Percentiles rank a stretch among this genome's conserved stretches.
These are phyloP conservation scores for Probosciger aterrimus DNA, from an alignment of 2,113 vertebrate genomes.

Conservation along the genomic window DNA sequence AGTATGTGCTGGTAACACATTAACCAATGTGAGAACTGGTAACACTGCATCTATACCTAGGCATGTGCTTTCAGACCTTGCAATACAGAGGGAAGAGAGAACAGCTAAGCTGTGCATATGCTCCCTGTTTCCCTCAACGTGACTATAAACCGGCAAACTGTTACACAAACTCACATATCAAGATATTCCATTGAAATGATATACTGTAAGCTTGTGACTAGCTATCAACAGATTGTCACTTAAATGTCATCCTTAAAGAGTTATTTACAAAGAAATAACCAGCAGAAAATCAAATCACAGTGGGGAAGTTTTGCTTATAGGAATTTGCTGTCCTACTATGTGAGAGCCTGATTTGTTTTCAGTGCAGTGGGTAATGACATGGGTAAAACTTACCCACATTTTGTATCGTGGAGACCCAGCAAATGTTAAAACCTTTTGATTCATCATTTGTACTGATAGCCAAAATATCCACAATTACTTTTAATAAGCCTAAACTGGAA, in stretches of 20 bases:
- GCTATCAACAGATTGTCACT: constrained; percentile 38
- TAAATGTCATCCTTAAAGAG: not conserved
- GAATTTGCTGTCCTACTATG: not conserved
- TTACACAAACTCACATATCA: not conserved
- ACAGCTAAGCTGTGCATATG: not conserved
- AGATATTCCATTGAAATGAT: not conserved
- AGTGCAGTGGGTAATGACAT: not conserved
- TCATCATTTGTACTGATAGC: not conserved
- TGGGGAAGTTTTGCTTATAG: not conserved
- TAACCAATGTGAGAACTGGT: not conserved
- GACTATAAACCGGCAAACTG: not conserved
- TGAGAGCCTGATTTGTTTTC: not conserved
- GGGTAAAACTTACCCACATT: not conserved
- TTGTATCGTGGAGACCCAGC: not conserved
- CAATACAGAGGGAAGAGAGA: not conserved
- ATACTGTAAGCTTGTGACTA: not conserved
- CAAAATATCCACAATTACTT: not conserved
- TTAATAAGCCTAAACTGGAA: not conserved
- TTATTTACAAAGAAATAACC: constrained; percentile 6
- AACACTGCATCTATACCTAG: not conserved
- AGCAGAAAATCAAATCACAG: not conserved
- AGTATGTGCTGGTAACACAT: constrained; percentile 14
- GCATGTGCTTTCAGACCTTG: not conserved
- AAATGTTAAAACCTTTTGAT: not conserved
- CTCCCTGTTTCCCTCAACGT: not conserved